These are phyloP conservation scores for Gryllus longicercus DNA, from an alignment of 2,888 invertebrate species.

Conservation along the genomic window DNA sequence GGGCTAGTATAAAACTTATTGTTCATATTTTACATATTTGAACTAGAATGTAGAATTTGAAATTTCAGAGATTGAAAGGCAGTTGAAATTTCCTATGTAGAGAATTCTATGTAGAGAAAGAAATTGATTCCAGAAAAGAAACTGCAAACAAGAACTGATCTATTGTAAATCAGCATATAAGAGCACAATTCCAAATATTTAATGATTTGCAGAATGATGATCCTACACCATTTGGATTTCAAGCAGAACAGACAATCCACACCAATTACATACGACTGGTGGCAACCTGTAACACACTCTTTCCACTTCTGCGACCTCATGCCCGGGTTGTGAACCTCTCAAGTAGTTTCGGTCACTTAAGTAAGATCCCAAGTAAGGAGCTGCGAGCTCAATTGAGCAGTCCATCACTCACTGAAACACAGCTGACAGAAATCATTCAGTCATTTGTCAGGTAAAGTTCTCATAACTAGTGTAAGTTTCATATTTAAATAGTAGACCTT, in stretches of 20 bases:
- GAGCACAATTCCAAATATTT: too few species aligned
- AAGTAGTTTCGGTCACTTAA: slow-evolving; percentile 63
- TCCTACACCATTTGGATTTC: slow-evolving; percentile 60
- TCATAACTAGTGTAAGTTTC: too few species aligned
- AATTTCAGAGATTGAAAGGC: too few species aligned
- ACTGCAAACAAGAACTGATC: too few species aligned
- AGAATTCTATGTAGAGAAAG: too few species aligned
- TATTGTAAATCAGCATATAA: too few species aligned
- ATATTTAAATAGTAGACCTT: too few species aligned
- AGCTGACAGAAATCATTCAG: slow-evolving; percentile 60
- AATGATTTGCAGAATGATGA: slow-evolving; percentile 45
- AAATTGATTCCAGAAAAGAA: too few species aligned
- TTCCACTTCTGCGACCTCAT: slow-evolving; percentile 65
- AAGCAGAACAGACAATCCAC: slow-evolving; percentile 66
- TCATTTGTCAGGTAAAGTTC: slow-evolving; percentile 61
- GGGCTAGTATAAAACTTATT: too few species aligned
- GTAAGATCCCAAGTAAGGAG: slow-evolving; percentile 57
- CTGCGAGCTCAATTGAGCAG: slow-evolving; percentile 56
- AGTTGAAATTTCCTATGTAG: too few species aligned
- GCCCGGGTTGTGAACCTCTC: slow-evolving; percentile 75
- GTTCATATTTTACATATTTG: too few species aligned
- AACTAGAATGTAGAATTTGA: too few species aligned
- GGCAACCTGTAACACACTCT: slow-evolving; percentile 62
- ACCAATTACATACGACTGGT: slow-evolving; percentile 68
- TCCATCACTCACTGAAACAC: slow-evolving; percentile 56